Percentiles rank a stretch among this genome's conserved stretches.
phyloP scores from a whole-genome alignment of 2,888 invertebrate genomes.

The Tubulanus polymorphus region DNA sequence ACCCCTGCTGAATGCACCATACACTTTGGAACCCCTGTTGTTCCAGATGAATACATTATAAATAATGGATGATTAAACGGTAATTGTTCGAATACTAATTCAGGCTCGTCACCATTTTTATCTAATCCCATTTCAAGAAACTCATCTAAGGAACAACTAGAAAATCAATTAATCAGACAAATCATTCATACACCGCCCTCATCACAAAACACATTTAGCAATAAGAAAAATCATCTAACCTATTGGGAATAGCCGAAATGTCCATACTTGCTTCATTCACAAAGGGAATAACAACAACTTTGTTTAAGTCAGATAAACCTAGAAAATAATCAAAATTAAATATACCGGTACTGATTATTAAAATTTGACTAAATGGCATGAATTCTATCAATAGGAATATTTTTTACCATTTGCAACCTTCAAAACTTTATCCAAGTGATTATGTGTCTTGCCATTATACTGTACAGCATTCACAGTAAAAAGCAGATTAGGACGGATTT shows the following conservation, averaged over 20 bases:
- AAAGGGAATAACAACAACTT: constrained; percentile 48
- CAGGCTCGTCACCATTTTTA: constrained; percentile 27
- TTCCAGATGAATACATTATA: constrained; percentile 61
- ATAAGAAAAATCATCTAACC: constrained; percentile 25
- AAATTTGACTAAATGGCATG: neutral
- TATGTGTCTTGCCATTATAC: constrained; percentile 58
- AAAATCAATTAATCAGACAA: constrained; percentile 2
- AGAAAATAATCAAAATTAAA: constrained; percentile 12
- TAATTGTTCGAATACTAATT: constrained; percentile 55
- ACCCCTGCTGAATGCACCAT: constrained; percentile 61
- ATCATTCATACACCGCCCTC: neutral
- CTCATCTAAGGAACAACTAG: constrained; percentile 40
- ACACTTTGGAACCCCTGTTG: constrained; percentile 61
- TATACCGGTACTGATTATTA: constrained; percentile 1
- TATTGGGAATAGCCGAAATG: constrained; percentile 32
- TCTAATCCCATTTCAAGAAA: constrained; percentile 30
- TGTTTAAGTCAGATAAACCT: constrained; percentile 47
- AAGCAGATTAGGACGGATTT: constrained; percentile 58
- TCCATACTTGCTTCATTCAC: constrained; percentile 30
- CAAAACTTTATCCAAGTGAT: constrained; percentile 56
- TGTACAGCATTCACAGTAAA: constrained; percentile 58
- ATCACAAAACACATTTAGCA: neutral
- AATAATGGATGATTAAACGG: constrained; percentile 60
- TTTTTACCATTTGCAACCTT: constrained; percentile 51
- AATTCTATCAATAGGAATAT: too few relatives aligned